Evolutionary conservation across 2,888 invertebrate species (phyloP).

Genomic region (Eledone cirrhosa): DNA sequence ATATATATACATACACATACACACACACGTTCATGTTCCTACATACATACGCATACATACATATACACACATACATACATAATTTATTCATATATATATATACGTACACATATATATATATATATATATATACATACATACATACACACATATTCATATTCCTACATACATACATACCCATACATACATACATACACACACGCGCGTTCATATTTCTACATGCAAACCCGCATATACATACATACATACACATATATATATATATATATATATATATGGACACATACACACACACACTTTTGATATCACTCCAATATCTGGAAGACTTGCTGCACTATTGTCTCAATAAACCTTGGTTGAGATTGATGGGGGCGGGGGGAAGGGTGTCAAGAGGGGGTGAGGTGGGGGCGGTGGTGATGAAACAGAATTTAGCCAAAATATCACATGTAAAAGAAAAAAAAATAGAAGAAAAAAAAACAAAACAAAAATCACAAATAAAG

Average conservation of each 20-base stretch:
- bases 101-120: too few species aligned
- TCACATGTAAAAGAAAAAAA: background rate
- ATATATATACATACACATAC: too few species aligned
- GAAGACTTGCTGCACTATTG: too few species aligned
- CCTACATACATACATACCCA: background rate
- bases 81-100: too few species aligned
- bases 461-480: conserved; percentile 5
- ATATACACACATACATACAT: background rate
- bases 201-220: background rate
- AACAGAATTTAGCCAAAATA: background rate
- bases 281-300: background rate
- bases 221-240: background rate
- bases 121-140: background rate
- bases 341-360: background rate
- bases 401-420: too few species aligned
- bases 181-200: background rate
- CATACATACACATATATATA: background rate
- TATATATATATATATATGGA: background rate
- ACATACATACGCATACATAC: conserved; percentile 7
- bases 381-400: conserved; percentile 3
- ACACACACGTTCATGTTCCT: background rate
- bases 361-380: background rate
- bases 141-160: background rate
- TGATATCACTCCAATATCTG: background rate
- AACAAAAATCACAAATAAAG: background rate